These are phyloP conservation scores for Imbricaverruca yamaguchii DNA, from an alignment of 2,888 invertebrate species.

Conservation along the genomic window DNA sequence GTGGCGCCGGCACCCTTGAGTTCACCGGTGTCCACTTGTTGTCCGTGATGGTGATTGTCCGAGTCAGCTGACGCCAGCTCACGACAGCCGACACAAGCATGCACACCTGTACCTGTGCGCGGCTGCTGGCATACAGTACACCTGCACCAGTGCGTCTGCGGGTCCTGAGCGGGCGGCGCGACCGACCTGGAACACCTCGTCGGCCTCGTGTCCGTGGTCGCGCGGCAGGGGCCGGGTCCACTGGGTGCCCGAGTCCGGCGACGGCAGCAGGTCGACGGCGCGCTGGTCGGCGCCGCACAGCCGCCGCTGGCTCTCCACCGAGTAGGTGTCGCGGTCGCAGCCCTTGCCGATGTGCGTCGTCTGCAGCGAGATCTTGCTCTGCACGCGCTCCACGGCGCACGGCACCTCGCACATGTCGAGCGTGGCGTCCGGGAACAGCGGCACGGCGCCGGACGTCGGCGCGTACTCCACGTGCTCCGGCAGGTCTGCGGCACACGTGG, in stretches of 20 bases:
- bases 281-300: constrained; percentile 77
- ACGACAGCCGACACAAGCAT: too few species aligned
- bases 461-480: constrained; percentile 80
- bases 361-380: constrained; percentile 51
- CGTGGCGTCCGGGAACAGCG: constrained; percentile 68
- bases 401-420: constrained; percentile 52
- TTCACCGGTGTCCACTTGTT: too few species aligned
- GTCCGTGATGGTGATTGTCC: too few species aligned
- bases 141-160: too few species aligned
- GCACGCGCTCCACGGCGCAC: constrained; percentile 45
- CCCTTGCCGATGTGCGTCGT: constrained; percentile 89
- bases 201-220: constrained; percentile 73
- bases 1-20: too few species aligned
- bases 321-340: constrained; percentile 91
- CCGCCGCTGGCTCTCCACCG: constrained; percentile 72
- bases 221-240: constrained; percentile 75
- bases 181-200: constrained; percentile 39
- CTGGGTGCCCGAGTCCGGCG: constrained; percentile 62
- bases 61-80: too few species aligned
- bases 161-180: too few species aligned
- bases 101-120: too few species aligned
- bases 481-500: constrained; percentile 49
- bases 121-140: too few species aligned
- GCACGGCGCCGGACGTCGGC: constrained; percentile 69
- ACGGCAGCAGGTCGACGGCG: constrained; percentile 77